phyloP scores from a whole-genome alignment of 2,113 vertebrate species.

The Phyllopteryx taeniolatus region DNA sequence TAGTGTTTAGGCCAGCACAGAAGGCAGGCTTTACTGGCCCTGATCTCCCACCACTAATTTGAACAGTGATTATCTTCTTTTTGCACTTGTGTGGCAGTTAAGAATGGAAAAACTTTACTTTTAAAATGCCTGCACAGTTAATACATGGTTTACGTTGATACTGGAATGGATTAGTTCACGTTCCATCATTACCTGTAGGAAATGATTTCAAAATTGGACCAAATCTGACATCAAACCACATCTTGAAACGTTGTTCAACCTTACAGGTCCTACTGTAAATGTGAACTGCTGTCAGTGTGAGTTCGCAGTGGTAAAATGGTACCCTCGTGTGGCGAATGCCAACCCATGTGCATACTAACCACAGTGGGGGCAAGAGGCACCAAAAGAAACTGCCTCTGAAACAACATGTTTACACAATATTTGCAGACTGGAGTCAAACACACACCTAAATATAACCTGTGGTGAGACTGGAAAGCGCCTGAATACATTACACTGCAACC shows the following conservation, averaged over 20 bases:
- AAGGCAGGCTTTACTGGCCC: too few relatives aligned
- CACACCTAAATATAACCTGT: slow-evolving; percentile 53
- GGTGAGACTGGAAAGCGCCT: slow-evolving; percentile 48
- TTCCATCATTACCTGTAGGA: neutral
- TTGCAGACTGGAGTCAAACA: slow-evolving; percentile 42
- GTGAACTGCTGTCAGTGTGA: neutral
- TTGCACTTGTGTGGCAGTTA: too few relatives aligned
- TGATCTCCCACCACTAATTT: too few relatives aligned
- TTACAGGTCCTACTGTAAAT: neutral
- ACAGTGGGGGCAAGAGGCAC: slow-evolving; percentile 34
- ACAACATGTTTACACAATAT: slow-evolving; percentile 64
- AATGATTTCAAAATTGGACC: neutral
- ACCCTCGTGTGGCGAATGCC: slow-evolving; percentile 41
- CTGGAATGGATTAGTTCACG: neutral
- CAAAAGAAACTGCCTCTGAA: slow-evolving; percentile 48
- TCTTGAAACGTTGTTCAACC: neutral
- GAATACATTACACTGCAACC: slow-evolving; percentile 25
- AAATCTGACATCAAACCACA: neutral
- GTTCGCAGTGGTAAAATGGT: slow-evolving; percentile 27
- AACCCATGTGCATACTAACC: neutral
- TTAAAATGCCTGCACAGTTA: neutral
- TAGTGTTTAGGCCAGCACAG: too few relatives aligned
- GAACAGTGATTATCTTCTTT: too few relatives aligned
- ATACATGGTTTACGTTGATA: neutral
- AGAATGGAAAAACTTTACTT: too few relatives aligned